Percentiles rank a stretch among this genome's conserved stretches.
Evolutionary conservation across 2,113 vertebrate species (phyloP).

Genomic region (Pollimyrus isidori): DNA sequence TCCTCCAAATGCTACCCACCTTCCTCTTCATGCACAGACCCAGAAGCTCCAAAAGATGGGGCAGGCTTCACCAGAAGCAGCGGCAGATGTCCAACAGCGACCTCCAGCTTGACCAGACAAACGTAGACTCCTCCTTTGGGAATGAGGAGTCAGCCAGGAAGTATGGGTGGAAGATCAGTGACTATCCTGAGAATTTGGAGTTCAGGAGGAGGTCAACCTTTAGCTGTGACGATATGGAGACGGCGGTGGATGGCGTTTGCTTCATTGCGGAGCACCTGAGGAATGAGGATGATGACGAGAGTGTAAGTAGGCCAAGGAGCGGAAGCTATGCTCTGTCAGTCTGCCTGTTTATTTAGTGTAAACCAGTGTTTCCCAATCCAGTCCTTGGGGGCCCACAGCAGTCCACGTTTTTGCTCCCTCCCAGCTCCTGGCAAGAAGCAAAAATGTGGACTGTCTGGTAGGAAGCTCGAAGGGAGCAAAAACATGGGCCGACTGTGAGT

Average conservation of each 20-base stretch:
- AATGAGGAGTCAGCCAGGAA: constrained; percentile 49
- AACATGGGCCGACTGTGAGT: neutral
- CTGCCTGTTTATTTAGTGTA: neutral
- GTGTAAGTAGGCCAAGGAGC: constrained; percentile 47
- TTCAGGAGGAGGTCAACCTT: constrained; percentile 39
- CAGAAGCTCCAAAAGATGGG: constrained; percentile 44
- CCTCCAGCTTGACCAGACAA: constrained; percentile 35
- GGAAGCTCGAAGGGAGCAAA: neutral
- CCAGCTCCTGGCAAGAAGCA: neutral
- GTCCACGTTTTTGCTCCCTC: neutral
- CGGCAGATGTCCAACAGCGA: constrained; percentile 31
- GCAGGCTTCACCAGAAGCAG: constrained; percentile 45
- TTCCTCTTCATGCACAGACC: constrained; percentile 66
- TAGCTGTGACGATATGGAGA: constrained; percentile 57
- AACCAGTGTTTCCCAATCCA: neutral
- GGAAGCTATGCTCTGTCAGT: neutral
- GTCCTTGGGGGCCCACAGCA: neutral
- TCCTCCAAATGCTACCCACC: constrained; percentile 56
- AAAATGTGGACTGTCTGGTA: neutral
- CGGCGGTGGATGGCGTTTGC: constrained; percentile 62
- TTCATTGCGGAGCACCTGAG: constrained; percentile 68
- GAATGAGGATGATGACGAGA: constrained; percentile 63
- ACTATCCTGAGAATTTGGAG: constrained; percentile 49
- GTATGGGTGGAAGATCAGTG: constrained; percentile 50
- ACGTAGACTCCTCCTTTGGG: constrained; percentile 45